These are phyloP conservation scores for Neolamprologus kungweensis DNA, from an alignment of 2,113 vertebrate species.

Conservation along the genomic window DNA sequence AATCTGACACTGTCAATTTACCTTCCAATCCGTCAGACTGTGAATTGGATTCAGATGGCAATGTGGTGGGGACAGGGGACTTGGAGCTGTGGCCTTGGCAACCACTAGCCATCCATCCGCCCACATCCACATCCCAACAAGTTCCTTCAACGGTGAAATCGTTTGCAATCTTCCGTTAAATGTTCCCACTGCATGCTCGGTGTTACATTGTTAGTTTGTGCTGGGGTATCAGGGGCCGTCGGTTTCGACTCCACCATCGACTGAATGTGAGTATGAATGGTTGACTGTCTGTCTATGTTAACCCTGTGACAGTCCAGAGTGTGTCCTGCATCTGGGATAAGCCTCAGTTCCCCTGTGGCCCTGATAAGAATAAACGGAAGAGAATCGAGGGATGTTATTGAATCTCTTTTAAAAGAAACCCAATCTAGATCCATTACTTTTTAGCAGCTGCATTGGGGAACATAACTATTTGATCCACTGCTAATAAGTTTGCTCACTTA, in stretches of 20 bases:
- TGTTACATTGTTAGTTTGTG: neutral
- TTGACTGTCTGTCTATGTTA: neutral
- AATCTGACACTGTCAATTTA: slow-evolving; percentile 59
- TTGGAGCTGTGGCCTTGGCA: neutral
- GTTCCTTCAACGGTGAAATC: slow-evolving; percentile 23
- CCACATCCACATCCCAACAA: neutral
- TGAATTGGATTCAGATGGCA: slow-evolving; percentile 36
- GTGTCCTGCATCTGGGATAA: neutral
- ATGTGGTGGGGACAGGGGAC: neutral
- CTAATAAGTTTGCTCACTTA: neutral
- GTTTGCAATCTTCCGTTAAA: slow-evolving; percentile 19
- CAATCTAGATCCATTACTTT: neutral
- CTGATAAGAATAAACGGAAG: neutral
- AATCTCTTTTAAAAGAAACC: neutral
- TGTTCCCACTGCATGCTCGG: neutral
- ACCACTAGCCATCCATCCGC: neutral
- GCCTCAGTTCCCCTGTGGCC: neutral
- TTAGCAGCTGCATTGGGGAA: neutral
- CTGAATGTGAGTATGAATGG: neutral
- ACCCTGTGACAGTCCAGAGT: neutral
- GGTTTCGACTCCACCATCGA: neutral
- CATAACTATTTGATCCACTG: neutral
- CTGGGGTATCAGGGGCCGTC: neutral
- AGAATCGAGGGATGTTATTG: neutral
- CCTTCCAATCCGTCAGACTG: slow-evolving; percentile 46